These are phyloP conservation scores for Tholera decimalis DNA, from an alignment of 2,888 invertebrate species.

Conservation along the genomic window DNA sequence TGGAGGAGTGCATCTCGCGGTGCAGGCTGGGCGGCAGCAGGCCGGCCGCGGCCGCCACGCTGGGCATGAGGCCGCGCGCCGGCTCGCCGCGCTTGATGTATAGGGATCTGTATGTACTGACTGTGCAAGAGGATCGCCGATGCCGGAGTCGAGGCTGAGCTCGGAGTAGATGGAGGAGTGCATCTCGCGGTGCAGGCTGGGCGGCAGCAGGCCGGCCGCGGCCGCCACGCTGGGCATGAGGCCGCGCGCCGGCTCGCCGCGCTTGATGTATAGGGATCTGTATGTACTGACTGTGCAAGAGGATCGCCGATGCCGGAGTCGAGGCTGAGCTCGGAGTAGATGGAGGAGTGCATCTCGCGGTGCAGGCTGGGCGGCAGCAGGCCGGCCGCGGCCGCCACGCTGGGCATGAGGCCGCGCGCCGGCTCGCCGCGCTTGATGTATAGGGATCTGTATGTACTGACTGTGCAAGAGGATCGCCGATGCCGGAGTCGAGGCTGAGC, in stretches of 20 bases:
- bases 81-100: slow-evolving; percentile 94
- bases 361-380: slow-evolving; percentile 96
- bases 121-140: slow-evolving; percentile 91
- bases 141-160: slow-evolving; percentile 96
- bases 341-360: slow-evolving; percentile 97
- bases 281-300: slow-evolving; percentile 83
- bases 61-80: slow-evolving; percentile 93
- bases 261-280: slow-evolving; percentile 81
- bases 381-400: slow-evolving; percentile 91
- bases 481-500: slow-evolving; percentile 96
- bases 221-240: slow-evolving; percentile 93
- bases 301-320: slow-evolving; percentile 95
- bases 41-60: slow-evolving; percentile 91
- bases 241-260: slow-evolving; percentile 94
- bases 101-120: slow-evolving; percentile 67
- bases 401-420: slow-evolving; percentile 93
- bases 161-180: slow-evolving; percentile 97
- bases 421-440: slow-evolving; percentile 94
- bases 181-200: slow-evolving; percentile 97
- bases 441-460: slow-evolving; percentile 67
- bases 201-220: slow-evolving; percentile 91
- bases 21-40: slow-evolving; percentile 96
- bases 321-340: slow-evolving; percentile 95
- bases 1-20: slow-evolving; percentile 97
- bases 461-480: slow-evolving; percentile 91